Percentiles rank a stretch among this genome's conserved stretches.
Conservation (phyloP, 2,113 vertebrate genomes). For the Dascyllus trimaculatus region DNA sequence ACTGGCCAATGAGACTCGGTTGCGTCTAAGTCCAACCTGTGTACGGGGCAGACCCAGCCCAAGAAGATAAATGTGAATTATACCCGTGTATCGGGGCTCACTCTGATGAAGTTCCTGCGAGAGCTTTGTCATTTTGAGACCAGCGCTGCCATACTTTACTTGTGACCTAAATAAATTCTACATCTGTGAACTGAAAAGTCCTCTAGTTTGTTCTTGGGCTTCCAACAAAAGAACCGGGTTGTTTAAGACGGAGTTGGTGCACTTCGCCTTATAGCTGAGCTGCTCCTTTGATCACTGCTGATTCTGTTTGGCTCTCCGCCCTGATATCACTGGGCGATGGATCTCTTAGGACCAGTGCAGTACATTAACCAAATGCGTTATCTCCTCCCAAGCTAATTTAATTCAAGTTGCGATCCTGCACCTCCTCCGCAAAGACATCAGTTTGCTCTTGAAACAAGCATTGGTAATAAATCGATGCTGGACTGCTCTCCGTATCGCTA, state of each 20-base stretch:
- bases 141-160: too few species aligned
- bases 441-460: conserved; percentile 34
- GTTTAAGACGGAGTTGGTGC: neutral
- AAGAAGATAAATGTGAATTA: too few species aligned
- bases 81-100: too few species aligned
- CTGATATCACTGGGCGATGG: conserved; percentile 43
- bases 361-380: conserved; percentile 68
- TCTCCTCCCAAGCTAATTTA: conserved; percentile 64
- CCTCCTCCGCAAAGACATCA: conserved; percentile 45
- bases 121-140: too few species aligned
- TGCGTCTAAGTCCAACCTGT: too few species aligned
- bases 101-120: too few species aligned
- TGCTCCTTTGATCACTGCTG: conserved; percentile 35
- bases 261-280: conserved; percentile 4
- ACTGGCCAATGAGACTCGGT: too few species aligned
- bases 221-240: too few species aligned
- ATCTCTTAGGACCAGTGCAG: conserved; percentile 47
- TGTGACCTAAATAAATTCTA: too few species aligned
- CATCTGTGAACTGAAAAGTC: too few species aligned
- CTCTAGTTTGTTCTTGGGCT: too few species aligned
- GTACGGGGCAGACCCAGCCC: too few species aligned
- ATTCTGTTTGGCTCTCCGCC: conserved; percentile 38
- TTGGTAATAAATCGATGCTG: conserved; percentile 30
- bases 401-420: conserved; percentile 54
- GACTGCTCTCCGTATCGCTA: neutral